Evolutionary conservation across 2,113 vertebrate genomes (phyloP).

Genomic region (Steatornis caripensis): DNA sequence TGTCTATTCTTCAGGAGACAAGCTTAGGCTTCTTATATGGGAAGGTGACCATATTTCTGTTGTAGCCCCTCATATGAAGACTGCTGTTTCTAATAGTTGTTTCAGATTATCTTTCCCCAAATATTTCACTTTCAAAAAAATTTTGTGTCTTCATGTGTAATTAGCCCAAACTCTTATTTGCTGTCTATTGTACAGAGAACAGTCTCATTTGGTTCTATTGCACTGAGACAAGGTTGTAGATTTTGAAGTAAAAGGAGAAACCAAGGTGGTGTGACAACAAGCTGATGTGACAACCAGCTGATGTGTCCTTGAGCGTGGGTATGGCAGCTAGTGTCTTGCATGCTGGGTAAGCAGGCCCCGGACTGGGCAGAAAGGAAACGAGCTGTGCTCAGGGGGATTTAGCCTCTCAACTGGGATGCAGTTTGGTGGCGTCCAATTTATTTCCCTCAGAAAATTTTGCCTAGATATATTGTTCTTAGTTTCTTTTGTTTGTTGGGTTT

Average conservation of each 20-base stretch:
- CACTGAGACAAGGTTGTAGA: neutral
- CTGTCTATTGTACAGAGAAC: fast-evolving
- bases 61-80: neutral
- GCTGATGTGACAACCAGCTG: no score
- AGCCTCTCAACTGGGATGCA: neutral
- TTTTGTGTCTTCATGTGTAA: neutral
- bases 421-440: neutral
- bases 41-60: neutral
- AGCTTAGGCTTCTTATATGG: neutral
- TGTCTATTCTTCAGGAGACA: neutral
- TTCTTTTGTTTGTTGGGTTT: neutral
- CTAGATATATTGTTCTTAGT: neutral
- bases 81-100: neutral
- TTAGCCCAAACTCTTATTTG: neutral
- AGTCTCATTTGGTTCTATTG: neutral
- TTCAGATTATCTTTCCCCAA: neutral
- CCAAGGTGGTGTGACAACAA: neutral
- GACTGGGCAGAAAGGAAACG: neutral
- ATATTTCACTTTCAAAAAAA: neutral
- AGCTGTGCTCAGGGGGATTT: neutral
- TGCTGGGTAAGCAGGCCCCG: neutral
- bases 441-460: neutral
- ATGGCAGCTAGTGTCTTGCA: neutral
- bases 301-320: fast-evolving
- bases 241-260: neutral